phyloP scores from a whole-genome alignment of 1,140 invertebrate species.

The Chrysoperla carnea region DNA sequence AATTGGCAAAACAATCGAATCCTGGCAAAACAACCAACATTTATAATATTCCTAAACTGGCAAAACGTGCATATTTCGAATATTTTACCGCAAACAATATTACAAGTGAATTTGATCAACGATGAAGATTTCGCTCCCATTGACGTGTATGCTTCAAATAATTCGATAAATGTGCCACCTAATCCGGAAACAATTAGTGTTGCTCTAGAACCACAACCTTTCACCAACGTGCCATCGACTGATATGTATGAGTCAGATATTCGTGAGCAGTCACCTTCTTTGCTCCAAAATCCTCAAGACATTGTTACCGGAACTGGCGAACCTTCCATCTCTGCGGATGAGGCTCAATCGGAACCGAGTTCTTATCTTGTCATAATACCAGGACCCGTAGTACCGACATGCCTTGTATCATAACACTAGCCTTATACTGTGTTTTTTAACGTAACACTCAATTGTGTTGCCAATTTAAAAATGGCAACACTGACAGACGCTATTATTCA shows the following conservation, averaged over 20 bases:
- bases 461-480: too few species aligned
- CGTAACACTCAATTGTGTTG: too few species aligned
- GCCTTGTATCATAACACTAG: too few species aligned
- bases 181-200: slow-evolving; percentile 5
- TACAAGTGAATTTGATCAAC: slow-evolving; percentile 10
- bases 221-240: slow-evolving; percentile 5
- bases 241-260: slow-evolving; percentile 7
- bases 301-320: slow-evolving; percentile 3
- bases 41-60: slow-evolving; percentile 16
- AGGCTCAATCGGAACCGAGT: not conserved
- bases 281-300: slow-evolving; percentile 6
- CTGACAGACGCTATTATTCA: too few species aligned
- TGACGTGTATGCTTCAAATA: slow-evolving; percentile 3
- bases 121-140: slow-evolving; percentile 13
- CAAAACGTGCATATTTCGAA: slow-evolving; percentile 17
- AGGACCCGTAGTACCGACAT: slow-evolving; percentile 4
- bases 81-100: slow-evolving; percentile 16
- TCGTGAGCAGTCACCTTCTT: slow-evolving; percentile 4
- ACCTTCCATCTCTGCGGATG: not conserved
- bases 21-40: slow-evolving; percentile 12
- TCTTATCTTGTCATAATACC: slow-evolving; percentile 5
- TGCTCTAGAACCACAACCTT: slow-evolving; percentile 6
- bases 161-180: slow-evolving; percentile 2
- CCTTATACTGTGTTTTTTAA: too few species aligned
- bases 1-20: slow-evolving; percentile 8